These are phyloP conservation scores for Lasioglossum vierecki DNA, from an alignment of 2,888 invertebrate genomes.

Conservation along the genomic window DNA sequence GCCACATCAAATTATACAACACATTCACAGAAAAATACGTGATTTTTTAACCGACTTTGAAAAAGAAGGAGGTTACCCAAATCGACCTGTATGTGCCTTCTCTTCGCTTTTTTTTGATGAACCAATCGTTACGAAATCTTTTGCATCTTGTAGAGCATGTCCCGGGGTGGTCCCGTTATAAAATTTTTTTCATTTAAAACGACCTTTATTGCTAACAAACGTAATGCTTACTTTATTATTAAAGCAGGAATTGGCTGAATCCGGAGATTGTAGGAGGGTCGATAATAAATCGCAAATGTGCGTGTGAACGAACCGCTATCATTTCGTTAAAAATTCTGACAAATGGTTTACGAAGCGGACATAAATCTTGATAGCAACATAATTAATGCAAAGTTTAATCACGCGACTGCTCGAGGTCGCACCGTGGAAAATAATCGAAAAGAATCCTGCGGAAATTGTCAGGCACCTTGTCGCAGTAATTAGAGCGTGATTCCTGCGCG, in stretches of 20 bases:
- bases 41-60: too few species aligned
- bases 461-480: conserved; percentile 2
- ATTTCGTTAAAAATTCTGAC: not conserved
- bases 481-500: conserved; percentile 44
- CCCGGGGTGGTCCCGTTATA: too few species aligned
- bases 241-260: not conserved
- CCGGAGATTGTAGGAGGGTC: not conserved
- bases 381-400: not conserved
- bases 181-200: too few species aligned
- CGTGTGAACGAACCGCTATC: not conserved
- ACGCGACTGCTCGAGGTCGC: not conserved
- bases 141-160: too few species aligned
- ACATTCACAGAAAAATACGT: not conserved
- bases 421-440: not conserved
- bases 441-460: conserved; percentile 4
- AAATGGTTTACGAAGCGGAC: not conserved
- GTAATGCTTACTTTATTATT: too few species aligned
- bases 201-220: too few species aligned
- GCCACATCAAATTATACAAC: not conserved
- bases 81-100: too few species aligned
- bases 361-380: not conserved
- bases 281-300: not conserved
- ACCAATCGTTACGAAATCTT: too few species aligned
- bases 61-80: too few species aligned
- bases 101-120: too few species aligned